Conservation (phyloP, 2,113 vertebrate genomes). For the Psittacus erithacus region DNA sequence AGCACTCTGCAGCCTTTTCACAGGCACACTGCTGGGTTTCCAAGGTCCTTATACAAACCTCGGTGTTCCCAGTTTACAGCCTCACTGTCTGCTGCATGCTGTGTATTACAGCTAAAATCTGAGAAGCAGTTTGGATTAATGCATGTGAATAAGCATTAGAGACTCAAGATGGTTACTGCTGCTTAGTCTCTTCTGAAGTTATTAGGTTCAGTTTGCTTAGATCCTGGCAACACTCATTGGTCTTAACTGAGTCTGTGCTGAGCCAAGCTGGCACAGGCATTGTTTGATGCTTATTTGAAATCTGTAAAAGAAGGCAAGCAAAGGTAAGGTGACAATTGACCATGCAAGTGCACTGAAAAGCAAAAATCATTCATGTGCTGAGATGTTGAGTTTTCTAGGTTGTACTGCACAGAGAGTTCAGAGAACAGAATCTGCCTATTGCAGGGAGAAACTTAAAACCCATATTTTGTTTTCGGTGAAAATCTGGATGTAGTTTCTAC, state of each 20-base stretch:
- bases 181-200: conserved; percentile 53
- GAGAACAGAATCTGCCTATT: background rate
- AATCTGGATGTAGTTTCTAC: background rate
- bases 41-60: background rate
- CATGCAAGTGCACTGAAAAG: background rate
- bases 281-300: conserved; percentile 33
- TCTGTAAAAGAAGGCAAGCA: conserved; percentile 3
- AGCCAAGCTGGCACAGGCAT: conserved; percentile 12
- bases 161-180: conserved; percentile 29
- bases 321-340: background rate
- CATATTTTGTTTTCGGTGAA: background rate
- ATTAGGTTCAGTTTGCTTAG: conserved; percentile 44
- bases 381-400: background rate
- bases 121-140: conserved; percentile 16
- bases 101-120: conserved; percentile 11
- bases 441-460: background rate
- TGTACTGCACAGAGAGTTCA: background rate
- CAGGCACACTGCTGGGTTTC: background rate
- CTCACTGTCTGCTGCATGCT: conserved; percentile 9
- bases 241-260: conserved; percentile 27
- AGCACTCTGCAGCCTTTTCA: background rate
- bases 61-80: background rate
- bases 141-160: conserved; percentile 18
- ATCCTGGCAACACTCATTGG: conserved; percentile 58
- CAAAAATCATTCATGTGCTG: background rate